Evolutionary conservation across 2,888 invertebrate species (phyloP).

Genomic region (Cantharis flavilabris): DNA sequence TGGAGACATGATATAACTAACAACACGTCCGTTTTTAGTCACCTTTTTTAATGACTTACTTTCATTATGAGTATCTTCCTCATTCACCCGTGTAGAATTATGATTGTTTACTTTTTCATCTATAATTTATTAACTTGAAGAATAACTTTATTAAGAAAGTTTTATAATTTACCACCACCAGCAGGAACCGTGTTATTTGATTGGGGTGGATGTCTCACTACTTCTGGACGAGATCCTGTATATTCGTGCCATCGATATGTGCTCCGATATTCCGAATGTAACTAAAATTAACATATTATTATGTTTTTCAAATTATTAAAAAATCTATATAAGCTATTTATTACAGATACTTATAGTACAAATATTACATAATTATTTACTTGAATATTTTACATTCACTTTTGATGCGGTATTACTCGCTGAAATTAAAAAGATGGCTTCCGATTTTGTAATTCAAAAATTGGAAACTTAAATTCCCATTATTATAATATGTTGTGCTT

Average conservation of each 20-base stretch:
- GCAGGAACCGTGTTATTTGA: conserved; percentile 53
- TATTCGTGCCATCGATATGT: conserved; percentile 95
- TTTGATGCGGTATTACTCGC: not conserved
- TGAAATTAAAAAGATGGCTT: not conserved
- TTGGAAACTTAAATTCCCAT: not conserved
- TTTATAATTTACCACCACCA: not conserved
- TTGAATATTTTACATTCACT: not conserved
- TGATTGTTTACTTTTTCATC: conserved; percentile 47
- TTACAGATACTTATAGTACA: not conserved
- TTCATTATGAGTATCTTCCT: conserved; percentile 51
- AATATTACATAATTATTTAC: too few species aligned
- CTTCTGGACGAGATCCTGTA: conserved; percentile 76
- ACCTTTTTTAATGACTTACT: conserved; percentile 44
- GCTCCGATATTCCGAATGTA: conserved; percentile 93
- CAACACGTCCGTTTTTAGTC: conserved; percentile 39
- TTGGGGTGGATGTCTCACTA: conserved; percentile 66
- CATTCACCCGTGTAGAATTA: conserved; percentile 43
- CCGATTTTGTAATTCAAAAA: not conserved
- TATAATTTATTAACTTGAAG: conserved; percentile 27
- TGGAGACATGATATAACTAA: conserved; percentile 45
- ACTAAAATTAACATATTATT: conserved; percentile 60
- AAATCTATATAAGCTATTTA: too few species aligned
- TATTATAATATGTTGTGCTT: not conserved
- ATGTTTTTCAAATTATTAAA: conserved; percentile 1
- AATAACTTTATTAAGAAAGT: not conserved